Percentiles rank a stretch among this genome's conserved stretches.
Conservation (phyloP, 2,113 vertebrate species). For the Axis porcinus region DNA sequence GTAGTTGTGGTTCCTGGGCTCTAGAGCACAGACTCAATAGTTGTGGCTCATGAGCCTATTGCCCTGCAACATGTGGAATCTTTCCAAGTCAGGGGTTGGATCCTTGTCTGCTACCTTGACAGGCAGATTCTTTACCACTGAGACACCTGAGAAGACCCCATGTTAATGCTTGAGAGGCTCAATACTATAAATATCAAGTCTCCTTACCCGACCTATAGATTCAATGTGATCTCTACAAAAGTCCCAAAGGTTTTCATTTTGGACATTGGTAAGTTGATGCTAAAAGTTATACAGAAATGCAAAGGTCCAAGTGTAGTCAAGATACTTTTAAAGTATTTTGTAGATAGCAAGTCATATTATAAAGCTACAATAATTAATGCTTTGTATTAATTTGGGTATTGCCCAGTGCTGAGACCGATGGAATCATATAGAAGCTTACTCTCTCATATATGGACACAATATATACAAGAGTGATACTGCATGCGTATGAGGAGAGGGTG, state of each 20-base stretch:
- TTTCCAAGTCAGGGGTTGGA: not conserved
- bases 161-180: not conserved
- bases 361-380: not conserved
- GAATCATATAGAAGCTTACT: not conserved
- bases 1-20: not conserved
- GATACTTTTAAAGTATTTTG: not conserved
- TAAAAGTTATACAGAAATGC: not conserved
- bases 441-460: not conserved
- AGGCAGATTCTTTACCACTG: not conserved
- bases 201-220: not conserved
- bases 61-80: not conserved
- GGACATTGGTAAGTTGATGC: not conserved
- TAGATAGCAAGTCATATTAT: not conserved
- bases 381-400: not conserved
- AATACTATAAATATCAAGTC: not conserved
- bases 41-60: not conserved
- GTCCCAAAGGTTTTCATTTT: not conserved
- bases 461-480: not conserved
- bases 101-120: not conserved
- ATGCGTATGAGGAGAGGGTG: not conserved
- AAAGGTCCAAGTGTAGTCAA: not conserved
- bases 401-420: not conserved
- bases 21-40: not conserved
- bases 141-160: not conserved
- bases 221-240: not conserved